A percentile compares a stretch with the other conserved stretches of the same genome.
These are phyloP conservation scores for Netelia fuscicornis DNA, from an alignment of 2,888 invertebrate species.

Conservation along the genomic window DNA sequence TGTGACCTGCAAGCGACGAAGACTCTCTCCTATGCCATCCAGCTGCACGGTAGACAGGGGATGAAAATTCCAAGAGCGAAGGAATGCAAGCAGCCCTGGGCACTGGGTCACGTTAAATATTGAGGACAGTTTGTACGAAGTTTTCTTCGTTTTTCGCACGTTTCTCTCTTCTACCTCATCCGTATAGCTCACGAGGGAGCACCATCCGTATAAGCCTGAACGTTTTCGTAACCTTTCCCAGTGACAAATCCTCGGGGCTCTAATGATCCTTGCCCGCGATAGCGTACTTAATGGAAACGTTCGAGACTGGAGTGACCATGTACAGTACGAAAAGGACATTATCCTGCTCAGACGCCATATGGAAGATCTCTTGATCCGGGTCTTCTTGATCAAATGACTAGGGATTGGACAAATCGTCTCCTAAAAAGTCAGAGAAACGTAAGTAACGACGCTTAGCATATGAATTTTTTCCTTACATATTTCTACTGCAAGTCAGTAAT, in stretches of 20 bases:
- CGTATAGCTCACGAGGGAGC: constrained; percentile 4
- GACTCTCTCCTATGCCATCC: constrained; percentile 23
- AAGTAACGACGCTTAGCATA: not conserved
- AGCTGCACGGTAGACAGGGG: constrained; percentile 24
- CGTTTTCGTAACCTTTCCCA: constrained; percentile 22
- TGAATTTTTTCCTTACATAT: too few species aligned
- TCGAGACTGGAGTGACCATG: constrained; percentile 15
- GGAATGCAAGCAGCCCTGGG: constrained; percentile 65
- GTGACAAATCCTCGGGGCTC: constrained; percentile 34
- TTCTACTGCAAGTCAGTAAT: too few species aligned
- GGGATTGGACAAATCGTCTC: not conserved
- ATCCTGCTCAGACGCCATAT: constrained; percentile 9
- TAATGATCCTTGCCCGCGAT: constrained; percentile 47
- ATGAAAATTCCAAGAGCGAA: constrained; percentile 53
- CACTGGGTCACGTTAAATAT: constrained; percentile 66
- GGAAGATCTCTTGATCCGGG: constrained; percentile 9
- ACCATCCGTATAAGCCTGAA: constrained; percentile 29
- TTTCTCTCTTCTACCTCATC: constrained; percentile 16
- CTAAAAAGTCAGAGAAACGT: not conserved
- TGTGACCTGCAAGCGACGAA: constrained; percentile 47
- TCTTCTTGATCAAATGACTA: constrained; percentile 1
- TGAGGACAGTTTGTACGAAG: constrained; percentile 58
- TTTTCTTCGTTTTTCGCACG: constrained; percentile 63
- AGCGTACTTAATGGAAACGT: constrained; percentile 33
- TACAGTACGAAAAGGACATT: constrained; percentile 7